phyloP scores from a whole-genome alignment of 2,797 vertebrate species.

The Macrochelys suwanniensis region DNA sequence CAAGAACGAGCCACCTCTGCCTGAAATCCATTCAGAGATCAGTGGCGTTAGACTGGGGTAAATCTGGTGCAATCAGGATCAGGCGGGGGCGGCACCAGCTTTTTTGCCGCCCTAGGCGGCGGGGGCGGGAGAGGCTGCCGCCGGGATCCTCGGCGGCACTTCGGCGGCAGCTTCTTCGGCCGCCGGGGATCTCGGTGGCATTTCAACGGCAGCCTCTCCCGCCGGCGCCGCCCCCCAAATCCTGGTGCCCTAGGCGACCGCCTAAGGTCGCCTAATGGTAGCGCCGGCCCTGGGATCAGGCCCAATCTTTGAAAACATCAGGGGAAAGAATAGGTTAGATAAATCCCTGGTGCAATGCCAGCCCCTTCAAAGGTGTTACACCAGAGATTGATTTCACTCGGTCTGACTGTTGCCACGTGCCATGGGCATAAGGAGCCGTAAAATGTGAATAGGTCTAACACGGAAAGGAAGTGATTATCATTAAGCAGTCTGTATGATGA shows the following conservation, averaged over 20 bases:
- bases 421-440: not conserved
- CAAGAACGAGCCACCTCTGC: not conserved
- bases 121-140: too few relatives aligned
- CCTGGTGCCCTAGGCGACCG: too few relatives aligned
- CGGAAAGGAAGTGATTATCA: not conserved
- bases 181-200: too few relatives aligned
- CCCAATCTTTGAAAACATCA: fast-evolving
- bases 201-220: too few relatives aligned
- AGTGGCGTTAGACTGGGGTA: not conserved
- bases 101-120: too few relatives aligned
- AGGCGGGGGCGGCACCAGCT: too few relatives aligned
- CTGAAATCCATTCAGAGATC: not conserved
- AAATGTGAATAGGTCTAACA: not conserved
- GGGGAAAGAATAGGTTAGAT: fast-evolving
- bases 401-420: fast-evolving
- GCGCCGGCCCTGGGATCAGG: not conserved
- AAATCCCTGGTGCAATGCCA: not conserved
- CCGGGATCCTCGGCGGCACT: too few relatives aligned
- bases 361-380: not conserved
- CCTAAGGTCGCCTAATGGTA: too few relatives aligned
- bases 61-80: not conserved
- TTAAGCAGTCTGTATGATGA: not conserved
- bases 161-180: too few relatives aligned
- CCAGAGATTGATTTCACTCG: not conserved
- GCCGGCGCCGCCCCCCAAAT: too few relatives aligned